A percentile compares a stretch with the other conserved stretches of the same genome.
These are phyloP conservation scores for Drosophila prostipennis DNA, from an alignment of 2,888 invertebrate species.

Conservation along the genomic window DNA sequence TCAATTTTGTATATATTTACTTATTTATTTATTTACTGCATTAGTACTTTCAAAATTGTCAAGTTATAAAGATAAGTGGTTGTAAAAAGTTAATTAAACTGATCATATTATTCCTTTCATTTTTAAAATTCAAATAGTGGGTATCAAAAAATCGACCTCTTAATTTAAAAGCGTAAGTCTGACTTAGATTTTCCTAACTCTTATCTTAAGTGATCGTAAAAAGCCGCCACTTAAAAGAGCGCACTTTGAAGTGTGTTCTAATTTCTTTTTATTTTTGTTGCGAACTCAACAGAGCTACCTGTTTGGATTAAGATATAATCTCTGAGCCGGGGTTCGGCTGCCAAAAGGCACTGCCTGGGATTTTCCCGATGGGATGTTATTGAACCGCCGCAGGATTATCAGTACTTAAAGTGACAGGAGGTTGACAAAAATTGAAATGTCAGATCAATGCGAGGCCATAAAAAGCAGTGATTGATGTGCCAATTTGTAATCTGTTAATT, in stretches of 20 bases:
- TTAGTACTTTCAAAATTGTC: neutral
- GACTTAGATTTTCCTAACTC: conserved; percentile 27
- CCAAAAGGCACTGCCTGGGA: conserved; percentile 16
- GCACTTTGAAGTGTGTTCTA: conserved; percentile 37
- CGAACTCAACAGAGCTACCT: conserved; percentile 7
- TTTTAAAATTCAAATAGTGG: neutral
- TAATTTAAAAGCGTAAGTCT: neutral
- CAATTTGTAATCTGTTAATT: conserved; percentile 49
- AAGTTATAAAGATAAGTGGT: conserved; percentile 1
- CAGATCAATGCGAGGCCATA: conserved; percentile 46
- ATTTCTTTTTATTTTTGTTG: conserved; percentile 25
- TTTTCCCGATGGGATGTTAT: conserved; percentile 43
- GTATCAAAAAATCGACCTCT: neutral
- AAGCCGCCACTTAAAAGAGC: conserved; percentile 21
- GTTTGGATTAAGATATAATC: conserved; percentile 23
- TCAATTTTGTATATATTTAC: too few relatives aligned
- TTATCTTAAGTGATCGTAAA: conserved; percentile 39
- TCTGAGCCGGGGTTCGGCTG: neutral
- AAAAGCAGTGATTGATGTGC: conserved; percentile 62
- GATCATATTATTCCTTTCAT: neutral
- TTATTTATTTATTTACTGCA: neutral
- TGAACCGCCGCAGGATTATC: conserved; percentile 52
- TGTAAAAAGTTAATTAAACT: neutral
- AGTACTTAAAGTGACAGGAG: conserved; percentile 23
- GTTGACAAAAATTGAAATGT: conserved; percentile 53